These are phyloP conservation scores for Acrobasis repandana DNA, from an alignment of 2,888 invertebrate species.

Conservation along the genomic window DNA sequence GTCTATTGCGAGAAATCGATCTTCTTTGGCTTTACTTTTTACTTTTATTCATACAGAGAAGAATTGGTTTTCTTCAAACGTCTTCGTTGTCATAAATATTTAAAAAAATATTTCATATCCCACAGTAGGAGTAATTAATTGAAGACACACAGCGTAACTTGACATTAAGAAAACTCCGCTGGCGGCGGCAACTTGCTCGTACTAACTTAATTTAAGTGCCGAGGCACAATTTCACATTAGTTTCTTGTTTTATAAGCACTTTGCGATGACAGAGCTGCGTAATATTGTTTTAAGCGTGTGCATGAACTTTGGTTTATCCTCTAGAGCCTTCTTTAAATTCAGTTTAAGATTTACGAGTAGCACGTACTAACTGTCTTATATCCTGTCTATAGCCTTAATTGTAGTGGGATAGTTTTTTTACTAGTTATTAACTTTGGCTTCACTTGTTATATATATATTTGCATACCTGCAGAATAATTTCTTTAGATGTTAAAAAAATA, in stretches of 20 bases:
- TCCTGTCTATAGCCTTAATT: too few species aligned
- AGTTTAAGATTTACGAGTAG: not conserved
- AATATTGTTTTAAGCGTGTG: conserved; percentile 15
- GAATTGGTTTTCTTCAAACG: too few species aligned
- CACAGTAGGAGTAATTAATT: conserved; percentile 33
- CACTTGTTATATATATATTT: too few species aligned
- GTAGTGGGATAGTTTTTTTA: too few species aligned
- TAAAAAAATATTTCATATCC: not conserved
- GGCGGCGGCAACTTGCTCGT: conserved; percentile 32
- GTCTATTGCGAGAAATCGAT: too few species aligned
- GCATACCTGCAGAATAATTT: too few species aligned
- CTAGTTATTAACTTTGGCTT: too few species aligned
- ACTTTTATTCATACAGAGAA: too few species aligned
- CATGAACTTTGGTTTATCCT: not conserved
- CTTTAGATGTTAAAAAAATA: too few species aligned
- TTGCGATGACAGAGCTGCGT: conserved; percentile 29
- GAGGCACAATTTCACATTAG: conserved; percentile 37
- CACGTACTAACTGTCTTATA: too few species aligned
- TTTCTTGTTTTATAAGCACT: conserved; percentile 29
- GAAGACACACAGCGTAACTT: conserved; percentile 32
- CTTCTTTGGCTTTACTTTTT: too few species aligned
- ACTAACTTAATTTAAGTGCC: conserved; percentile 45
- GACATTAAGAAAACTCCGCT: conserved; percentile 33
- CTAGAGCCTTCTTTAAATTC: not conserved
- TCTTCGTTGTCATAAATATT: too few species aligned